Percentiles rank a stretch among this genome's conserved stretches.
Evolutionary conservation across 2,113 vertebrate genomes (phyloP).

Genomic region (Martes martes): DNA sequence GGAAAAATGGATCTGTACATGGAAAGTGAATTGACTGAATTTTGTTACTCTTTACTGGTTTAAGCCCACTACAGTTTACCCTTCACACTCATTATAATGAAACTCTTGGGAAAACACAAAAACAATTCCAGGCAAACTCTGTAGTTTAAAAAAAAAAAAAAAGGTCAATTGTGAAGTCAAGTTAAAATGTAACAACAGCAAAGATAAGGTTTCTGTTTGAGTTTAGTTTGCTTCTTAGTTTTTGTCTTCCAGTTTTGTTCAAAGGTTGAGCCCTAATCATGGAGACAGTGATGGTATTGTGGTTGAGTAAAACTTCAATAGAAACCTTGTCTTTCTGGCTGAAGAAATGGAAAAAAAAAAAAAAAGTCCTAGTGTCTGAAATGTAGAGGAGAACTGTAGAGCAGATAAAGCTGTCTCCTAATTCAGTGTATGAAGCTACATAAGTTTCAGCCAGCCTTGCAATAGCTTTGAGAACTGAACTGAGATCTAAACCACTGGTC

Average conservation of each 20-base stretch:
- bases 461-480: background rate
- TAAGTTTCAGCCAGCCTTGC: background rate
- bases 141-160: background rate
- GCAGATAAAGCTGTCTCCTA: background rate
- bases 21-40: background rate
- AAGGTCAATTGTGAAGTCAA: background rate
- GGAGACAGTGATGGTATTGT: background rate
- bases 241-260: background rate
- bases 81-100: background rate
- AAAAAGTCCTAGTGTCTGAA: background rate
- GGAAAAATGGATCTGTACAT: background rate
- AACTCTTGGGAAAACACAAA: background rate
- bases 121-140: background rate
- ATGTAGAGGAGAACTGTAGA: background rate
- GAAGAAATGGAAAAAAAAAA: background rate
- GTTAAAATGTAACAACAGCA: background rate
- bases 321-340: background rate
- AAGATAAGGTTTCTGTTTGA: background rate
- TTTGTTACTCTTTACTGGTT: background rate
- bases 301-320: background rate
- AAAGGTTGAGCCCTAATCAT: background rate
- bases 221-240: background rate
- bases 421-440: background rate
- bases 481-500: background rate
- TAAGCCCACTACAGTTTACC: background rate